These are phyloP conservation scores for Minunthozetes semirufus DNA, from an alignment of 2,888 invertebrate genomes.

Conservation along the genomic window DNA sequence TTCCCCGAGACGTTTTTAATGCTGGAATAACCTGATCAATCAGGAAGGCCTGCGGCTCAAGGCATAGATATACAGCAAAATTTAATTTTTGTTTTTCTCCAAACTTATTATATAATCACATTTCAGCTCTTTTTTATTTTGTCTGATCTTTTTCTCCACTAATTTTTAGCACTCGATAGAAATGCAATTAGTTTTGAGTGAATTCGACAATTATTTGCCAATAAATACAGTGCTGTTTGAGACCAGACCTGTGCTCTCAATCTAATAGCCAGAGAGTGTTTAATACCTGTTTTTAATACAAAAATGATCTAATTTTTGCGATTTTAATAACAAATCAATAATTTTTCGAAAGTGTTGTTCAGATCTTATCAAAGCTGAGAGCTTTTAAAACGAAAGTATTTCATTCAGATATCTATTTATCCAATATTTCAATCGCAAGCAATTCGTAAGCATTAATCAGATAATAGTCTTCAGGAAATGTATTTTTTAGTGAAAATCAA, in stretches of 20 bases:
- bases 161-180: constrained; percentile 3
- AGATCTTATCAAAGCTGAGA: background rate
- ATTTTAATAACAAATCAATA: too few relatives aligned
- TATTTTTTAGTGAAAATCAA: background rate
- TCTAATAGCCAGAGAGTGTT: background rate
- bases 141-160: background rate
- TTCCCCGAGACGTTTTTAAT: too few relatives aligned
- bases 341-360: too few relatives aligned
- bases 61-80: background rate
- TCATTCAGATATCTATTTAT: background rate
- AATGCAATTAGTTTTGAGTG: background rate
- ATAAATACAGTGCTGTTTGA: background rate
- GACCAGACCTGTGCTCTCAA: background rate
- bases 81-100: background rate
- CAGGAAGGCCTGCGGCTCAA: background rate
- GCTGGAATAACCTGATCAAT: constrained; percentile 7
- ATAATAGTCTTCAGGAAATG: constrained; percentile 10
- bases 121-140: background rate
- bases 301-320: background rate
- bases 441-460: background rate
- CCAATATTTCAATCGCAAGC: background rate
- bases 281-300: background rate
- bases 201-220: constrained; percentile 3
- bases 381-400: background rate
- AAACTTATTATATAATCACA: background rate